Conservation (phyloP, 2,888 invertebrate species). For the Cotesia congregata region DNA sequence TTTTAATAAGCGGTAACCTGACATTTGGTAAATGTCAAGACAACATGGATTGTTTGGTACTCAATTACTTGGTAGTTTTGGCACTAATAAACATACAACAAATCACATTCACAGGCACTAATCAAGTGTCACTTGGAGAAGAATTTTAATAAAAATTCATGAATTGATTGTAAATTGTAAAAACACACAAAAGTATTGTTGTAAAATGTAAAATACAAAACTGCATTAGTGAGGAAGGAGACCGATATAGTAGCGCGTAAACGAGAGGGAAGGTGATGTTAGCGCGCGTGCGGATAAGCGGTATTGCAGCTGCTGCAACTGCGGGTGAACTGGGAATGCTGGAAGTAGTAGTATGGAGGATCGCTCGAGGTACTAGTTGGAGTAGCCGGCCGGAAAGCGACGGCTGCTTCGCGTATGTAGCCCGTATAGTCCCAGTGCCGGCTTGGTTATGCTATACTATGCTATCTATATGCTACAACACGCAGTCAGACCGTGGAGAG, state of each 20-base stretch:
- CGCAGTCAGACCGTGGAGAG: conserved; percentile 48
- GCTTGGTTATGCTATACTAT: conserved; percentile 15
- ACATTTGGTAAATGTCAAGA: conserved; percentile 14
- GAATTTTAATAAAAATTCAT: not conserved
- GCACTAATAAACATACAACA: not conserved
- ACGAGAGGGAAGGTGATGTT: conserved; percentile 17
- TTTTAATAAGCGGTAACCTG: not conserved
- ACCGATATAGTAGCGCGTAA: conserved; percentile 8
- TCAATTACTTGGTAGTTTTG: not conserved
- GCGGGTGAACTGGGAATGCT: conserved; percentile 65
- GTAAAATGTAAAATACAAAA: conserved; percentile 11
- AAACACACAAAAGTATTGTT: not conserved
- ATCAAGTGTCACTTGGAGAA: not conserved
- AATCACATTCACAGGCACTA: not conserved
- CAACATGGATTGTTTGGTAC: not conserved
- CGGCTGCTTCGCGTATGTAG: conserved; percentile 56
- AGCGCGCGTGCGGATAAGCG: conserved; percentile 44
- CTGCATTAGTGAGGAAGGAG: not conserved
- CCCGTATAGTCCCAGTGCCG: conserved; percentile 9
- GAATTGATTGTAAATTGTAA: not conserved
- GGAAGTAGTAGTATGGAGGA: conserved; percentile 63
- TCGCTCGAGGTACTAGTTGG: conserved; percentile 55
- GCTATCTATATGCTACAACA: conserved; percentile 42
- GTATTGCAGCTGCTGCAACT: conserved; percentile 66
- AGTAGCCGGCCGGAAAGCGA: conserved; percentile 59